Percentiles rank a stretch among this genome's conserved stretches.
These are phyloP conservation scores for Haemorhous mexicanus DNA, from an alignment of 2,113 vertebrate species.

Conservation along the genomic window DNA sequence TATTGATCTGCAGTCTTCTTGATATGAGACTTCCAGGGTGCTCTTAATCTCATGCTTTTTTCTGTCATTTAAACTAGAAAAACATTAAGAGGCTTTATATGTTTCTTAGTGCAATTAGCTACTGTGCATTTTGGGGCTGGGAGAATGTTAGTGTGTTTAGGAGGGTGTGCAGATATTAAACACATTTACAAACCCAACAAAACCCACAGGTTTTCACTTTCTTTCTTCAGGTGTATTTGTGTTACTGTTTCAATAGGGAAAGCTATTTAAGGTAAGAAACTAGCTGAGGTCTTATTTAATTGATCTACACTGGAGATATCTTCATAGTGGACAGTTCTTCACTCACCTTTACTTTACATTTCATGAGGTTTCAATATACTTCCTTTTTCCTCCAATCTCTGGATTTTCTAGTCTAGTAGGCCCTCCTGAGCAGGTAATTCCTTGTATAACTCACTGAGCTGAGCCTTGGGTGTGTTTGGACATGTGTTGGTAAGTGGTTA, in stretches of 20 bases:
- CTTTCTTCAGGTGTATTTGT: background rate
- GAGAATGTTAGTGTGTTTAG: background rate
- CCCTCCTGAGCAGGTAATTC: background rate
- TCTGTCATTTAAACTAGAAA: background rate
- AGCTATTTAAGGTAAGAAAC: background rate
- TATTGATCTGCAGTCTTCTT: constrained; percentile 7
- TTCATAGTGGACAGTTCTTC: background rate
- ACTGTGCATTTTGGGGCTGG: background rate
- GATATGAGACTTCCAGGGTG: background rate
- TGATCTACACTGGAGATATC: background rate
- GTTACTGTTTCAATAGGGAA: constrained; percentile 2
- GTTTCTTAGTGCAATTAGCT: background rate
- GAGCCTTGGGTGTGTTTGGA: background rate
- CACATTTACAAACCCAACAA: background rate
- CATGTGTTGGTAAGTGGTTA: background rate
- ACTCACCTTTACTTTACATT: background rate
- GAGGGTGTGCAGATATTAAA: background rate
- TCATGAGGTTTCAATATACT: background rate
- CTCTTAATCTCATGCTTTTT: background rate
- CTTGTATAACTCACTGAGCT: background rate
- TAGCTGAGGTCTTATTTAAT: background rate
- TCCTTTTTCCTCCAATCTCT: background rate
- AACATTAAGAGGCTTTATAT: background rate
- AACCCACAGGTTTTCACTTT: background rate
- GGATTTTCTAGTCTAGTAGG: background rate